Conservation (phyloP, 1,140 invertebrate species). For the Caerostris extrusa region DNA sequence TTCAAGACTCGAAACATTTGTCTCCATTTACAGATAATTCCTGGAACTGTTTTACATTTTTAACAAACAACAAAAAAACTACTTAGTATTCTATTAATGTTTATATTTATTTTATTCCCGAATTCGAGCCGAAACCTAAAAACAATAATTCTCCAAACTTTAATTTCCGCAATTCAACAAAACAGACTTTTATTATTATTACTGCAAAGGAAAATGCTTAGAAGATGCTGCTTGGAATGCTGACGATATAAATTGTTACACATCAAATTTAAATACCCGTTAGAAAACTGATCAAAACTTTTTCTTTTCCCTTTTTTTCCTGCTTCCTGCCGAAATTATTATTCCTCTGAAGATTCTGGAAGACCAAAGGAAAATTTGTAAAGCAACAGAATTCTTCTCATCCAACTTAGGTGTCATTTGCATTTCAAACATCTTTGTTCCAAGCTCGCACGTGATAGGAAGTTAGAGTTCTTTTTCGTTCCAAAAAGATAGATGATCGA, state of each 20-base stretch:
- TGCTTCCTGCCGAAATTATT: slow-evolving; percentile 39
- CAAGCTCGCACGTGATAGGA: not conserved
- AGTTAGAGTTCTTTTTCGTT: slow-evolving; percentile 43
- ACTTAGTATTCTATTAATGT: too few species aligned
- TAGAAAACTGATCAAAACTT: too few species aligned
- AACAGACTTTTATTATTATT: not conserved
- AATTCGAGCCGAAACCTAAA: not conserved
- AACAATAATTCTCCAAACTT: not conserved
- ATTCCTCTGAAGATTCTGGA: slow-evolving; percentile 16
- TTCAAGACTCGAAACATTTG: too few species aligned
- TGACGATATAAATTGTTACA: not conserved
- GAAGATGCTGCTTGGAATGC: not conserved
- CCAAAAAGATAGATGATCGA: slow-evolving; percentile 14
- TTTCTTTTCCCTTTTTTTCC: not conserved
- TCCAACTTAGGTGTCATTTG: slow-evolving; percentile 50
- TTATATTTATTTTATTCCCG: too few species aligned
- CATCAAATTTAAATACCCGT: not conserved
- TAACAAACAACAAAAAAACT: not conserved
- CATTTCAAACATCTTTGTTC: slow-evolving; percentile 56
- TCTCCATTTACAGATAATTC: not conserved
- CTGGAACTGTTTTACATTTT: not conserved
- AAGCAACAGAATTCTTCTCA: slow-evolving; percentile 43
- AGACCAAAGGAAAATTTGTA: slow-evolving; percentile 43
- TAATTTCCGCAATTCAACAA: not conserved
- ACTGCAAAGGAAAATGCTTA: not conserved